Evolutionary conservation across 2,797 vertebrate genomes (phyloP), one percentile per base, ranked within the genome.

Genomic region (Todus mexicanus): DNA sequence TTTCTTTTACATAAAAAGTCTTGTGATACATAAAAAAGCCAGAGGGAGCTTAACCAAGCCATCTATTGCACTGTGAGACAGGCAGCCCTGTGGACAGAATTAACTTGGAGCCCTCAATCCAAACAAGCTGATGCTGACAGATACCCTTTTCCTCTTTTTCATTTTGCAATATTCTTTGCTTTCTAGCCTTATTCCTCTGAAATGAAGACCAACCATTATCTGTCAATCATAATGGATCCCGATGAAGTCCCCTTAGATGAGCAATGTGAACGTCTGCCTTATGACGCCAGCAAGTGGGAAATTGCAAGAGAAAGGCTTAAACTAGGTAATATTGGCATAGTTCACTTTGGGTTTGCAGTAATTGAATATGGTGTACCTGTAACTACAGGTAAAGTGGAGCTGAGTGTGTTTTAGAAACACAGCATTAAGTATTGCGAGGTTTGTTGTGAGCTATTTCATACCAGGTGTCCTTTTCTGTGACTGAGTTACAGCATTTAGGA

Each of bases 271-370:
- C 97, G 98, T 38, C 97, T 99, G 47, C 98, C 99, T 26, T 99
- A 99, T 4, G 98, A 99, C 71, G 98, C 98, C 89, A 98, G 96
- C 97, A 98, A 98, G 88, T 99, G 99, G 99, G 99, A 99, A 97
- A 98, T 99, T 73, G 99, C 99, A 27, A 97, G 98, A 23, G 99
- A 99, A 94, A 98, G 98, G 69, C 98, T 99, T 61, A 98, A 98
- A 96, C 95, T 99, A 93, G 99, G 99, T 99, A 98, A 94, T 14
- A 47, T 33, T 83, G 42, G 48, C 21, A 17, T 17, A 7, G 8
- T 45, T 80, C 12, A 4, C 0, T 1, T 20, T 12, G 38, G 47
- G 16, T 64, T 90, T 47, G 57, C 37, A 26, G 11, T 51, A 37
- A 31, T 6, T 64, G 64, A 70, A 15, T 17, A 16, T 77, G 21